Conservation (phyloP, 2,888 invertebrate genomes). For the Brachypterus glaber region DNA sequence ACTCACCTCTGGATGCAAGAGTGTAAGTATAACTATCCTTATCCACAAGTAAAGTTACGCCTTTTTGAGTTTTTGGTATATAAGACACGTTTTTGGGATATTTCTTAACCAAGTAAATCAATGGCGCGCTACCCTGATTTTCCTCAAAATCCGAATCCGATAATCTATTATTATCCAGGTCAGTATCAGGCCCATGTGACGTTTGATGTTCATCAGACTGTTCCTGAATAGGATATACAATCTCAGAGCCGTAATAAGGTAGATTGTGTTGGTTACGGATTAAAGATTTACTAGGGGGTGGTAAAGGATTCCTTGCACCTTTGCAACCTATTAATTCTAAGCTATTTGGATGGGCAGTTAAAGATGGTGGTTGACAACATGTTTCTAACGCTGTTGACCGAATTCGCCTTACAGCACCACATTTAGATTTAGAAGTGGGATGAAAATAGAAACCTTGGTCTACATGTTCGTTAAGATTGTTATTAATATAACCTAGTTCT, state of each 20-base stretch:
- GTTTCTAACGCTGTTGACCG: conserved; percentile 64
- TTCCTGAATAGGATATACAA: conserved; percentile 76
- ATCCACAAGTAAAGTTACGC: conserved; percentile 43
- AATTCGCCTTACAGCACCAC: conserved; percentile 53
- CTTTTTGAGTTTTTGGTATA: conserved; percentile 32
- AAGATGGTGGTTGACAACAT: conserved; percentile 54
- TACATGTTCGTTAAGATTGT: conserved; percentile 38
- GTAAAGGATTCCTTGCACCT: conserved; percentile 58
- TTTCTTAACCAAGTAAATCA: conserved; percentile 40
- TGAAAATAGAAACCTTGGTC: conserved; percentile 38
- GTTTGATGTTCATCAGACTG: conserved; percentile 71
- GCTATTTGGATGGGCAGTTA: conserved; percentile 74
- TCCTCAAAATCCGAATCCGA: conserved; percentile 58
- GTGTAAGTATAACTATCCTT: too few species aligned
- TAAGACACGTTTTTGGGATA: conserved; percentile 29
- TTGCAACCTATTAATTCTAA: conserved; percentile 59
- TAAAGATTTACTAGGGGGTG: conserved; percentile 60
- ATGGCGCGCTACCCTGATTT: conserved; percentile 57
- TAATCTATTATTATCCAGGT: conserved; percentile 48
- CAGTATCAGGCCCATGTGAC: conserved; percentile 53
- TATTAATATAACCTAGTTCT: conserved; percentile 45
- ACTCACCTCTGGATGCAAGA: too few species aligned
- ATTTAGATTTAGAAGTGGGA: conserved; percentile 20
- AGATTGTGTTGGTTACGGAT: conserved; percentile 62
- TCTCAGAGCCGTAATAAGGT: conserved; percentile 57